These are phyloP conservation scores for Acanthaster planci DNA, from an alignment of 35 echinoderm and acorn worm genomes.

Conservation along the genomic window DNA sequence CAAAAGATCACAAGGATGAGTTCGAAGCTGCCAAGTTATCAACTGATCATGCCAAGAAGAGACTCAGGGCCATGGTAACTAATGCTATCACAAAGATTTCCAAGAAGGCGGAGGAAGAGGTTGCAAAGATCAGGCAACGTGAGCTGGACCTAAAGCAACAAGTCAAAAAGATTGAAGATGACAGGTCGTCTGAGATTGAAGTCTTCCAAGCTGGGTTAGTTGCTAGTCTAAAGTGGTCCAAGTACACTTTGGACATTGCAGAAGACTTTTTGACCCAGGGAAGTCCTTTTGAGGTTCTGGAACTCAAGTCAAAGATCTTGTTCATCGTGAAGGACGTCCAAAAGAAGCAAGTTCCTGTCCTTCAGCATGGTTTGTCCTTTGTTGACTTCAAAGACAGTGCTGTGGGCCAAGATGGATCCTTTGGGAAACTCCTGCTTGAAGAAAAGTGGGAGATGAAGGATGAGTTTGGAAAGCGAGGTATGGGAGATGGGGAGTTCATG, in stretches of 20 bases:
- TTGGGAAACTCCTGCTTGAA: conserved; percentile 22
- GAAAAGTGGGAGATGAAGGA: conserved; percentile 31
- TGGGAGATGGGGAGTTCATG: conserved; percentile 36
- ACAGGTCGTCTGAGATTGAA: conserved; percentile 13
- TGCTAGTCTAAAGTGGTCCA: neutral
- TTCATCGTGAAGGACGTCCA: conserved; percentile 3
- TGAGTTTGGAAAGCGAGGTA: conserved; percentile 30
- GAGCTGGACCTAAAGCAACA: conserved; percentile 1
- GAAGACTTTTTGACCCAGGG: conserved; percentile 6
- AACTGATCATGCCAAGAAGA: conserved; percentile 1
- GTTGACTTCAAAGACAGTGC: conserved; percentile 31
- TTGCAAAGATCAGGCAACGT: neutral
- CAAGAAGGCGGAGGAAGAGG: conserved; percentile 2
- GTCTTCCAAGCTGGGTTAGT: conserved; percentile 7
- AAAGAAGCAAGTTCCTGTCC: conserved; percentile 6
- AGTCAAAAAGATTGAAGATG: neutral
- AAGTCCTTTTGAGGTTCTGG: conserved; percentile 19
- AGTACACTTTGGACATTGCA: conserved; percentile 17
- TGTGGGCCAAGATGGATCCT: neutral
- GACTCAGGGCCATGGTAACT: neutral
- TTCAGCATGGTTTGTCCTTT: conserved; percentile 15
- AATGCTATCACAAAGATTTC: conserved; percentile 6
- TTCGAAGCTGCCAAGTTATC: conserved; percentile 12
- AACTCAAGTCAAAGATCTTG: neutral
- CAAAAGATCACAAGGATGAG: conserved; percentile 22